A percentile compares a stretch with the other conserved stretches of the same genome.
Conservation (phyloP, 2,113 vertebrate genomes). For the Percina caprodes region DNA sequence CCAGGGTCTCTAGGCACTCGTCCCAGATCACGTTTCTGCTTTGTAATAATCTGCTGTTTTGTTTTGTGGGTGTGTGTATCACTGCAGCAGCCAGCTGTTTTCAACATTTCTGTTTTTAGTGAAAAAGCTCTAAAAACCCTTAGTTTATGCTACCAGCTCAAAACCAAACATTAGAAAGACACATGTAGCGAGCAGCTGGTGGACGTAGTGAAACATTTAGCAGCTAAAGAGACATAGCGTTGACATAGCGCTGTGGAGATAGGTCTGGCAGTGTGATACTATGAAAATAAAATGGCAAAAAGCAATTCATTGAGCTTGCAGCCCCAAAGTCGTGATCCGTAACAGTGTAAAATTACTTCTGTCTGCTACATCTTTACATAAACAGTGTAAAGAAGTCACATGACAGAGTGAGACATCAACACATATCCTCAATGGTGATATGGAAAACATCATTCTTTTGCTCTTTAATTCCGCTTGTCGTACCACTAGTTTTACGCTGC, state of each 20-base stretch:
- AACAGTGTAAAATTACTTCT: not conserved
- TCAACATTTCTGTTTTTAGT: not conserved
- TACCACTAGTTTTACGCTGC: not conserved
- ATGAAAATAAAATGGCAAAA: not conserved
- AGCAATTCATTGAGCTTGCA: not conserved
- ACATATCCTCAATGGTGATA: not conserved
- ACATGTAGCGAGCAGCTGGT: not conserved
- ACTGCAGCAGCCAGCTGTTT: not conserved
- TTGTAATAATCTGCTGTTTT: conserved; percentile 19
- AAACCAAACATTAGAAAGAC: not conserved
- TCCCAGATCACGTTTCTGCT: conserved; percentile 19
- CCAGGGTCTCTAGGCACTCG: not conserved
- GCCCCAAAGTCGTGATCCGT: not conserved
- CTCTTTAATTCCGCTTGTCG: not conserved
- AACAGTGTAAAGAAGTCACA: not conserved
- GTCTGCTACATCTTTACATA: not conserved
- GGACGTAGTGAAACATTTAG: not conserved
- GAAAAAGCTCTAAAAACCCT: not conserved
- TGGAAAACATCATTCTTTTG: not conserved
- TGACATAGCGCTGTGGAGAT: too few relatives aligned
- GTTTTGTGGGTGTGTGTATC: not conserved
- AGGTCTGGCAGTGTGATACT: too few relatives aligned
- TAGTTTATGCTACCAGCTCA: not conserved
- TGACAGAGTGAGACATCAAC: conserved; percentile 2
- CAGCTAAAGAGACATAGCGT: not conserved